A percentile compares a stretch with the other conserved stretches of the same genome.
Evolutionary conservation across 2,797 vertebrate species (phyloP).

Genomic region (Emydoidea blandingii): DNA sequence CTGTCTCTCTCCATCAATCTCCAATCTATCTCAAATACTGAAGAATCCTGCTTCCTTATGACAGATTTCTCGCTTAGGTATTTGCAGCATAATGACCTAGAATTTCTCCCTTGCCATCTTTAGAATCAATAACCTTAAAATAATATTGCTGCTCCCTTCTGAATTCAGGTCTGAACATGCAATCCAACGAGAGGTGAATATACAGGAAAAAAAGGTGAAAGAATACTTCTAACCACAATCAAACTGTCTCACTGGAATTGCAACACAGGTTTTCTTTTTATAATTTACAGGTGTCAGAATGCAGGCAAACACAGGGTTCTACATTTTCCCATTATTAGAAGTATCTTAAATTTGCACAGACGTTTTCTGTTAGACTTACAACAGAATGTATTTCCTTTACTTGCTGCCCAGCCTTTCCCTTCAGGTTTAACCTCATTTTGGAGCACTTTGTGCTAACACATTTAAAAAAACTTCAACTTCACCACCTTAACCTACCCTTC

Average conservation of each 20-base stretch:
- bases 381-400: not conserved
- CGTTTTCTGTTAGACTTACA: not conserved
- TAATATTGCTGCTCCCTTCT: constrained; percentile 54
- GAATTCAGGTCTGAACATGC: constrained; percentile 51
- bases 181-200: constrained; percentile 47
- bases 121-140: constrained; percentile 76
- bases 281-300: constrained; percentile 8
- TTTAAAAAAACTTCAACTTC: not conserved
- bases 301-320: not conserved
- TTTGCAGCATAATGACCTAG: constrained; percentile 48
- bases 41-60: constrained; percentile 50
- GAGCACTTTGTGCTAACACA: not conserved
- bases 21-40: constrained; percentile 24
- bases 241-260: constrained; percentile 35
- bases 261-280: not conserved
- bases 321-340: not conserved
- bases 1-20: not conserved
- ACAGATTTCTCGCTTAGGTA: constrained; percentile 65
- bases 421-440: not conserved
- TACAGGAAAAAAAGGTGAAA: not conserved
- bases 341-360: not conserved
- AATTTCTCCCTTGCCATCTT: constrained; percentile 70
- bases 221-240: not conserved
- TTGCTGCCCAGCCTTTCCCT: not conserved
- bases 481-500: not conserved